Evolutionary conservation across 1,140 invertebrate species (phyloP), one percentile per base, ranked within the genome.

Genomic region (Tribolium madens): DNA sequence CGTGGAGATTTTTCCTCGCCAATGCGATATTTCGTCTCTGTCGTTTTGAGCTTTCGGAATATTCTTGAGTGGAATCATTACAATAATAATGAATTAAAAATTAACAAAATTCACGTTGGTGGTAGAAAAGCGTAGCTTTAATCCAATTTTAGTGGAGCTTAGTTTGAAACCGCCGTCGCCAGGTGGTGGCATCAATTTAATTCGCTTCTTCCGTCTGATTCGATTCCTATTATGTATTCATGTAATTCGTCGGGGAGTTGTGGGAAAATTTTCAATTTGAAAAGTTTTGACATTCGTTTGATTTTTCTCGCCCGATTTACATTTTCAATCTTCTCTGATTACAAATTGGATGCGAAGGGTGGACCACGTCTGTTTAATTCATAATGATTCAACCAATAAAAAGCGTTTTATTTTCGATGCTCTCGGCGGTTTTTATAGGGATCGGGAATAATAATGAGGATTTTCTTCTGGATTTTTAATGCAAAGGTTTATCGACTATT

Each of bases 231-330:
- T 64, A 64, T 64, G 57, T 64, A 64, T 64, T 64, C 57, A 64
- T 64, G 57, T 64, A 64, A 64, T 64, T 64, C 57, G 57, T 64
- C 13, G 26, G 57, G 31, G 57, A 64, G 57, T 64, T 64, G 18
- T 64, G 57, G 21, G 26, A 64, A 64, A 64, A 36, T 64, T 64
- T 75, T 75, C 73, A 75, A 75, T 75, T 69, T 50, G 52, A 75
- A 75, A 75, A 26, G 57, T 75, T 75, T 75, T 69, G 60, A 75
- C 73, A 64, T 75, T 75, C 73, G 73, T 75, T 75, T 75, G 64
- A 75, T 75, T 75, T 75, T 69, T 53, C 53, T 36, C 57, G 21
- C 17, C 36, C 36, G 53, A 33, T 47, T 31, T 48, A 48, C 48
- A 48, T 71, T 71, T 52, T 71, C 69, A 48, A 71, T 48, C 69